A percentile compares a stretch with the other conserved stretches of the same genome.
phyloP scores from a whole-genome alignment of 2,113 vertebrate genomes.

The Numida meleagris region DNA sequence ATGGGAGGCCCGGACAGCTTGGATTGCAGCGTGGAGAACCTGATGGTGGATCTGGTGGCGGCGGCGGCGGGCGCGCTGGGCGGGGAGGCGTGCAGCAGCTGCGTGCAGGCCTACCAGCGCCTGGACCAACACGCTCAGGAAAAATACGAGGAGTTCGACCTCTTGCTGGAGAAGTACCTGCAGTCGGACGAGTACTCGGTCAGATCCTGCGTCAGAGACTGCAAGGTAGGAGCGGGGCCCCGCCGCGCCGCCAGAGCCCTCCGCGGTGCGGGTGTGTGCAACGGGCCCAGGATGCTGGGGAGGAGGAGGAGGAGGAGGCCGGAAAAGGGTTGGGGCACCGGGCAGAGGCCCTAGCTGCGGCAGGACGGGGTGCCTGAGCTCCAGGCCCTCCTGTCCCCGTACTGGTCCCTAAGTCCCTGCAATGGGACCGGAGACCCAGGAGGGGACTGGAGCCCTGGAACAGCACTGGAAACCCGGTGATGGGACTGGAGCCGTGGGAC shows the following conservation, averaged over 20 bases:
- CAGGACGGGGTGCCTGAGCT: neutral
- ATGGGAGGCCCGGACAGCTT: conserved; percentile 85
- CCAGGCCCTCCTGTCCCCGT: accelerated
- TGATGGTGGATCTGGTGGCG: conserved; percentile 81
- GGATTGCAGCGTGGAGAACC: conserved; percentile 84
- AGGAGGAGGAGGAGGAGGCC: neutral
- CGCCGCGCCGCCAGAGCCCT: neutral
- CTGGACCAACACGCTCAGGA: conserved; percentile 92
- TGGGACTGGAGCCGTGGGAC: neutral
- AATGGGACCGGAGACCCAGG: neutral
- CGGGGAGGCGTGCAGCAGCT: conserved; percentile 83
- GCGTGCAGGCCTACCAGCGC: conserved; percentile 85
- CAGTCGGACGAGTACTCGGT: conserved; percentile 87
- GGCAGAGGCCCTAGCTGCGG: accelerated
- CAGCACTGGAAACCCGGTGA: neutral
- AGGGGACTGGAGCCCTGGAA: neutral
- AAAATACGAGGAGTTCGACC: conserved; percentile 90
- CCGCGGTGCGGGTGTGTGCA: too few relatives aligned
- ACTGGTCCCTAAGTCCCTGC: too few relatives aligned
- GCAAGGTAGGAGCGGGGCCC: conserved; percentile 78
- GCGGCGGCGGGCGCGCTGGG: conserved; percentile 77
- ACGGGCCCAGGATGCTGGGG: neutral
- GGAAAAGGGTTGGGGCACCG: neutral
- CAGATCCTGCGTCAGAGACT: conserved; percentile 83
- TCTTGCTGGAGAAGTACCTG: conserved; percentile 87